Base-by-base conservation (phyloP, 2,113 vertebrate species). In the Mirounga angustirostris region DNA sequence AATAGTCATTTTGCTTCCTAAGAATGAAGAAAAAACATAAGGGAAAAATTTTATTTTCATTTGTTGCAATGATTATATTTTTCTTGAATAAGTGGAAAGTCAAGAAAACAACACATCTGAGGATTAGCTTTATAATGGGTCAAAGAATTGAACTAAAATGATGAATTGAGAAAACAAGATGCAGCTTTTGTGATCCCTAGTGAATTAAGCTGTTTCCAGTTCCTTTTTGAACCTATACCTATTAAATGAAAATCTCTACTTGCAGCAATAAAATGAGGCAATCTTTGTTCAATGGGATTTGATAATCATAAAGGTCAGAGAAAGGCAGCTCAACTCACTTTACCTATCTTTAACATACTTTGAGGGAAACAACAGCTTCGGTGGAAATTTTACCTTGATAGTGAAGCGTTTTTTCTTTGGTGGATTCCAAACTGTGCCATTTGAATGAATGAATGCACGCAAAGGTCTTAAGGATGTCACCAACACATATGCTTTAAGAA, bases 381-480 rank as follows among this genome's bases (percentile, higher is more conserved):
- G 1, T n/a, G 5, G n/a, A 96, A 94, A 2, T 61, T 96, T 98
- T 98, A 99, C 99, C 99, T 99, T 99, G 30, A 99, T 80, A 4
- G 99, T 98, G 95, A 99, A 99, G 88, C 99, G 99, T 52, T 98
- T 98, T 96, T 92, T 99, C 84, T 99, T 99, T 89, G 98, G 98
- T 91, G 97, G 98, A 93, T 99, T 98, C 97, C 97, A 99, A 95
- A 99, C 99, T 16, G 99, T 98, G 67, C 98, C 98, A 3, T 98
- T 98, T 87, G 99, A 99, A 97, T 99, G 99, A 98, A 99, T 98
- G 97, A 99, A 99, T 10, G 99, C 99, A 4, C 99, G 99, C 76
- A 99, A 97, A 0, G 99, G 99, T 52, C 98, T 99, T 95, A 99
- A 96, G 12, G 99, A 99, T n/a, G 99, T 99, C 91, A 99, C 99